Evolutionary conservation across 2,797 vertebrate genomes (phyloP).

Genomic region (Bovichtus variegatus): DNA sequence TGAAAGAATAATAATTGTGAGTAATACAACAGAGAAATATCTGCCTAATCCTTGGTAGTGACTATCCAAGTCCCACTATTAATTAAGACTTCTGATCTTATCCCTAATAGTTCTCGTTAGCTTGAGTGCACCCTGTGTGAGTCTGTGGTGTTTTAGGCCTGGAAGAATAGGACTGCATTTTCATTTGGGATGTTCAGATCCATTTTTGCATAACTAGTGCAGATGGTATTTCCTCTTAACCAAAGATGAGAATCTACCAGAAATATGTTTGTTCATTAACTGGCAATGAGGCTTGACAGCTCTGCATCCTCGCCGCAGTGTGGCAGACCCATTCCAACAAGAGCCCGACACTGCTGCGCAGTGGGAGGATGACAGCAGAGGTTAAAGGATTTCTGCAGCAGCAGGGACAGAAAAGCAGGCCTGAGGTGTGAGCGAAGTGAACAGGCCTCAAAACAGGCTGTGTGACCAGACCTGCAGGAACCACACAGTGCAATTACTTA

Average conservation of each 20-base stretch:
- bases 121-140: background rate
- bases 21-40: constrained; percentile 29
- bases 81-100: constrained; percentile 62
- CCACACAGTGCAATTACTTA: constrained; percentile 55
- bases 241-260: constrained; percentile 56
- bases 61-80: constrained; percentile 46
- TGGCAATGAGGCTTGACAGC: constrained; percentile 77
- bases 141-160: constrained; percentile 9
- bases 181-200: constrained; percentile 42
- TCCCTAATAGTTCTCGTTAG: constrained; percentile 42
- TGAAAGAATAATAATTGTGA: constrained; percentile 36
- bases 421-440: constrained; percentile 56
- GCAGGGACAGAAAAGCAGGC: constrained; percentile 51
- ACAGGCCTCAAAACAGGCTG: constrained; percentile 54
- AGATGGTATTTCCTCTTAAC: constrained; percentile 68
- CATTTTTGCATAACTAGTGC: constrained; percentile 50
- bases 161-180: constrained; percentile 10
- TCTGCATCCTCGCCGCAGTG: constrained; percentile 67
- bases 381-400: constrained; percentile 78
- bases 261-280: constrained; percentile 81
- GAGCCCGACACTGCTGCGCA: constrained; percentile 51
- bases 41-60: constrained; percentile 26
- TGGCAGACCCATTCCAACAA: constrained; percentile 52
- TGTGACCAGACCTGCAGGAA: constrained; percentile 63
- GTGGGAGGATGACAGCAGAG: constrained; percentile 75